Evolutionary conservation across 2,888 invertebrate genomes (phyloP).

Genomic region (Drosophila niveifrons): DNA sequence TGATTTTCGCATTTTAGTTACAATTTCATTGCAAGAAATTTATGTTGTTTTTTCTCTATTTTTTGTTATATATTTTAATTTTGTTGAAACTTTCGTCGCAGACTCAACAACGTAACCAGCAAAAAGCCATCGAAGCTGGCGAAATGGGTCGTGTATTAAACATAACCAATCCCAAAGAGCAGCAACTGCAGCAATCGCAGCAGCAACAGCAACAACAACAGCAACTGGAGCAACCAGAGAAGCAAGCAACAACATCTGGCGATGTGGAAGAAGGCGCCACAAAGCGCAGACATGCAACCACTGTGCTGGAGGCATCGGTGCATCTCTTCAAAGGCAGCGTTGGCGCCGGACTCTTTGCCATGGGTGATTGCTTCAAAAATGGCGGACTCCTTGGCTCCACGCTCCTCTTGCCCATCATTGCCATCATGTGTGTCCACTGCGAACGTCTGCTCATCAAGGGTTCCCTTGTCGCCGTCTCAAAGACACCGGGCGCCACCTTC

Average conservation of each 20-base stretch:
- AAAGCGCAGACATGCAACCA: conserved; percentile 84
- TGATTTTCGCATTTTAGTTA: conserved; percentile 12
- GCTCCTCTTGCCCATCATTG: conserved; percentile 91
- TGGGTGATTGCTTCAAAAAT: conserved; percentile 97
- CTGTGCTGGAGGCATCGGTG: conserved; percentile 94
- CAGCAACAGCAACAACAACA: conserved; percentile 1
- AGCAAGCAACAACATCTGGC: neutral
- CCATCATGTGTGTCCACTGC: conserved; percentile 95
- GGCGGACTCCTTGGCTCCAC: conserved; percentile 94
- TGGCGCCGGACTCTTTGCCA: conserved; percentile 97
- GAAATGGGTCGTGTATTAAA: conserved; percentile 66
- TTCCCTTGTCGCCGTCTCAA: conserved; percentile 75
- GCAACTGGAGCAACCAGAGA: conserved; percentile 1
- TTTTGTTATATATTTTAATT: neutral
- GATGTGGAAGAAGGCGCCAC: conserved; percentile 54
- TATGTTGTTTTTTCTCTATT: too few relatives aligned
- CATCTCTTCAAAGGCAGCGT: conserved; percentile 97
- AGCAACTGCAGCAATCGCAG: conserved; percentile 20
- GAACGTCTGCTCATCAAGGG: conserved; percentile 92
- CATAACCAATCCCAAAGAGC: conserved; percentile 50
- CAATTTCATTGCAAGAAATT: neutral
- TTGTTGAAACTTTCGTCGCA: conserved; percentile 8
- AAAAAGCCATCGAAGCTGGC: conserved; percentile 54
- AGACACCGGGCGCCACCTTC: conserved; percentile 86
- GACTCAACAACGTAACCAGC: conserved; percentile 34